Base-by-base conservation (phyloP, 2,888 invertebrate genomes). In the Folsomia candida region DNA sequence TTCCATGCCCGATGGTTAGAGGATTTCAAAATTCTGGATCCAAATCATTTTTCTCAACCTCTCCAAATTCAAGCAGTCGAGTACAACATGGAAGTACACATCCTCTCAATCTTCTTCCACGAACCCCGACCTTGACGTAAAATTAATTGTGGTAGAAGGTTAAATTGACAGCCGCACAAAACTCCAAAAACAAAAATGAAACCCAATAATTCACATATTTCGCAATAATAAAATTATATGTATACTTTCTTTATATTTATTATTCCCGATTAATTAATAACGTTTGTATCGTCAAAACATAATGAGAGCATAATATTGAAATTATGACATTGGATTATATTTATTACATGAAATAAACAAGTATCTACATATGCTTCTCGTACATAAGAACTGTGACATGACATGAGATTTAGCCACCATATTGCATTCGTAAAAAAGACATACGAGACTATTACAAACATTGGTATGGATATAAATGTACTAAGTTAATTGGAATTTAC, bases 61-160 rank as follows among this genome's bases (percentile, higher is more conserved):
- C 75, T 57, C 72, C 20, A 71, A 71, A 66, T 73, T 69, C 77
- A 54, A 76, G 75, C 54, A 70, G 64, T 57, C 67, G 77, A 67
- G 91, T 92, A 84, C 88, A 90, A 82, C 94, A 94, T 84, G 94
- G 94, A 81, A 93, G 92, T 85, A 93, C 91, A 81, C 94, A 95
- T 87, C 94, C 95, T 79, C 87, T 95, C 82, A 90, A 93, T 81
- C 90, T 91, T 88, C 88, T 95, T 84, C 90, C 89, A 51, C 76
- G 77, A 72, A 76, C 78, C 9, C 25, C 65, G 2, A 65, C 65
- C 3, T 51, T 64, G 37, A 64, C 63, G 14, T 64, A 62, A 29
- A 2, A 20, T 6, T 59, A 59, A 24, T 3, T 3, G 54, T 54
- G 18, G 24, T 47, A n/a, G n/a, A n/a, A n/a, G n/a, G n/a, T n/a